phyloP scores from a whole-genome alignment of 2,113 vertebrate species.

The Paracanthobrama guichenoti region DNA sequence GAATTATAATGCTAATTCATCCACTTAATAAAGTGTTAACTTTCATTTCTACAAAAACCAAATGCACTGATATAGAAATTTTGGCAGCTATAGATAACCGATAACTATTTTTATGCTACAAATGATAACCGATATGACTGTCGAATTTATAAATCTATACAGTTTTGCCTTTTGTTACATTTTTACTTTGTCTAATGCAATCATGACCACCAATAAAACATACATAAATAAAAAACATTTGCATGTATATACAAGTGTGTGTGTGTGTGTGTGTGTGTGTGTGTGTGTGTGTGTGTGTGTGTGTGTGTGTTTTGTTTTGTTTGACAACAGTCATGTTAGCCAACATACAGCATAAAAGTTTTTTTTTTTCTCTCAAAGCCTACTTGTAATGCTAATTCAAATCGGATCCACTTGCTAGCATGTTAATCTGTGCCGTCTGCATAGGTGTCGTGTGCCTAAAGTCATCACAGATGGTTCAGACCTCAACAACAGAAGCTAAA shows the following conservation, averaged over 20 bases:
- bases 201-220: too few species aligned
- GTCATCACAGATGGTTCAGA: constrained; percentile 30
- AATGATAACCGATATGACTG: neutral
- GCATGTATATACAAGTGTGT: too few species aligned
- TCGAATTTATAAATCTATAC: neutral
- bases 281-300: too few species aligned
- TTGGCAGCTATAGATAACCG: neutral
- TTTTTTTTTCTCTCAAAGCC: neutral
- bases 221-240: too few species aligned
- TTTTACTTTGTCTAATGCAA: too few species aligned
- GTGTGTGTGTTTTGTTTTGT: too few species aligned
- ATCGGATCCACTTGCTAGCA: neutral
- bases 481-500: constrained; percentile 4
- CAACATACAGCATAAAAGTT: neutral
- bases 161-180: too few species aligned
- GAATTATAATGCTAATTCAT: too few species aligned
- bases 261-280: too few species aligned
- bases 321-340: neutral
- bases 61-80: too few species aligned
- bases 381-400: neutral
- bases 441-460: neutral
- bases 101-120: neutral
- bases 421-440: neutral
- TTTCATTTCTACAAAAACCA: too few species aligned
- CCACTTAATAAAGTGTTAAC: too few species aligned